Evolutionary conservation across 2,888 invertebrate species (phyloP), one percentile per base, ranked within the genome.

Genomic region (Polyommatus icarus): DNA sequence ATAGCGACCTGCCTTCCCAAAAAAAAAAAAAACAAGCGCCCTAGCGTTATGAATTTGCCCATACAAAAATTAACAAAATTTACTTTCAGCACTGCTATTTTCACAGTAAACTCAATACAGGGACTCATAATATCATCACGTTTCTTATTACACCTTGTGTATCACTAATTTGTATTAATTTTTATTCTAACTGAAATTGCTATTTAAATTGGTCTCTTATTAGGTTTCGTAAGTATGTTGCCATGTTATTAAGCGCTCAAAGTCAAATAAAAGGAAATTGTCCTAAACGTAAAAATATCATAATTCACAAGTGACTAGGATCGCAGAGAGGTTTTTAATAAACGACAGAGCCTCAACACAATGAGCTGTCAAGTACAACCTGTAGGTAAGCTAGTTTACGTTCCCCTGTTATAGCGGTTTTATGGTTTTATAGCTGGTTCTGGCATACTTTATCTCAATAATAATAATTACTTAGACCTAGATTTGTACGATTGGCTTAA

Each of bases 271-370:
- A 61, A 24, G 24, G 3, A 67, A 10, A 15, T 67, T 67, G 5
- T 6, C 67, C 29, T 15, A 18, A 67, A 72, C n/a, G 32, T 72
- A 54, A 54, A 71, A 77, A 77, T 75, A 50, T 50, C 20, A 75
- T 50, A 71, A 54, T 8, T 32, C 12, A 32, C 57, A 77, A 77
- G 71, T 77, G 71, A 77, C 54, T 77, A 46, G n/a, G 71, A 50
- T 50, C 20, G 71, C 50, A 46, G 71, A 71, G 54, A 12, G n/a
- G 15, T 77, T 71, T 71, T 36, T 77, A 57, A 3, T 72, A 72
- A 77, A 72, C 57, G 57, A 72, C 71, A 57, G 75, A 72, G 57
- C 72, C 36, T 72, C 20, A 57, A 59, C 32, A 77, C 77, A 77
- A 77, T 57, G 57, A 36, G 71, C 54, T 75, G 75, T 75, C 75